phyloP scores from a whole-genome alignment of 2,888 invertebrate species.

The Epinotia bilunana region DNA sequence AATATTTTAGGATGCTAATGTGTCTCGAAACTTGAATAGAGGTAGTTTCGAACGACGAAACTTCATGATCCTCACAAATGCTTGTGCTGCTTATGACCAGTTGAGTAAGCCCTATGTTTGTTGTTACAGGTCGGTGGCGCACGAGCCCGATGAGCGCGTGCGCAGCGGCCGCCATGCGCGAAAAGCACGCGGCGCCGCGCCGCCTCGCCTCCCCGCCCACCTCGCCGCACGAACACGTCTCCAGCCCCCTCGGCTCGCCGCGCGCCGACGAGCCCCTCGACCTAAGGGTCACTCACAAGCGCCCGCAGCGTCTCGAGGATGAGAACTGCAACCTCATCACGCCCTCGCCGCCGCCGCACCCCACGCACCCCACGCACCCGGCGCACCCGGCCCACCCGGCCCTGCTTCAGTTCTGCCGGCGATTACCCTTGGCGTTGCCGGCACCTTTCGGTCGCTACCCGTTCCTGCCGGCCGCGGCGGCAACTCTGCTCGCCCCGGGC shows the following conservation, averaged over 20 bases:
- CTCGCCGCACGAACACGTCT: constrained; percentile 74
- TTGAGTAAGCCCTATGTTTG: constrained; percentile 31
- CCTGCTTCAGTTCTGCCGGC: constrained; percentile 76
- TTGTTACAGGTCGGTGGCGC: constrained; percentile 83
- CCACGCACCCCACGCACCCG: constrained; percentile 86
- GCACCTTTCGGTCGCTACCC: constrained; percentile 81
- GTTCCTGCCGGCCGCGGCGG: constrained; percentile 79
- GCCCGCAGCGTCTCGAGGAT: constrained; percentile 89
- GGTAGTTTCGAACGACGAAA: background rate
- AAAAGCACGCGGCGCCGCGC: constrained; percentile 96
- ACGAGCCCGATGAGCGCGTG: constrained; percentile 89
- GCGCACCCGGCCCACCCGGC: constrained; percentile 85
- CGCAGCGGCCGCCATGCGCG: constrained; percentile 90
- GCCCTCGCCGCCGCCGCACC: constrained; percentile 82
- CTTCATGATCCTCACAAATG: background rate
- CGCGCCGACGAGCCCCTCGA: constrained; percentile 92
- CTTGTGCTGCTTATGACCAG: background rate
- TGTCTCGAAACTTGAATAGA: constrained; percentile 8
- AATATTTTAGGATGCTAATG: constrained; percentile 37
- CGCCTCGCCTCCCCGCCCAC: constrained; percentile 88
- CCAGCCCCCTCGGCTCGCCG: constrained; percentile 82
- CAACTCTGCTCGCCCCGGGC: constrained; percentile 76
- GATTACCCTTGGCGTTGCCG: constrained; percentile 77
- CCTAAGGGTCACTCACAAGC: constrained; percentile 93
- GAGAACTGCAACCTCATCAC: constrained; percentile 93